Conservation (phyloP, 2,113 vertebrate species). For the Mormyrus iriodes region DNA sequence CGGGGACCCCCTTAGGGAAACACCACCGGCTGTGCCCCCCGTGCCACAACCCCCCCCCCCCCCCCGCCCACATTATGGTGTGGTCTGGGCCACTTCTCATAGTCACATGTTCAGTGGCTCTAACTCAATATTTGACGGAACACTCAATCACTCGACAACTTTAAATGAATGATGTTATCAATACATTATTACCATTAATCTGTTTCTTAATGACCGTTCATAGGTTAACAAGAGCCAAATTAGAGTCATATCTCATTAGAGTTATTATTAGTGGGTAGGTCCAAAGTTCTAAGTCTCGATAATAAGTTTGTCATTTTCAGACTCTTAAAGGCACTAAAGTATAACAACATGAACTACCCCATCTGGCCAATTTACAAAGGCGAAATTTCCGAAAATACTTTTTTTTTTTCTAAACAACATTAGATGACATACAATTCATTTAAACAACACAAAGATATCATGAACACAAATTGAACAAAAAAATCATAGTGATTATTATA, state of each 20-base stretch:
- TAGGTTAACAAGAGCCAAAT: neutral
- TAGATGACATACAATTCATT: neutral
- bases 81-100: neutral
- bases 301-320: neutral
- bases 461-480: neutral
- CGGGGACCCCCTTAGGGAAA: neutral
- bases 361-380: neutral
- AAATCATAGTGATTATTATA: slow-evolving; percentile 1
- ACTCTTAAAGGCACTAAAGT: neutral
- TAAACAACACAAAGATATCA: neutral
- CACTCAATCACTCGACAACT: neutral
- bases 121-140: neutral
- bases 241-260: neutral
- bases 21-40: neutral
- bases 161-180: neutral
- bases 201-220: neutral
- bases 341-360: neutral
- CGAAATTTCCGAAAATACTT: neutral
- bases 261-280: neutral
- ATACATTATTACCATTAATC: neutral
- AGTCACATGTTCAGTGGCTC: neutral
- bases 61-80: neutral
- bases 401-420: neutral
- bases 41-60: neutral
- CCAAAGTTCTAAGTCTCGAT: neutral